phyloP scores from a whole-genome alignment of 1,140 invertebrate genomes.

The Aporrectodea caliginosa region DNA sequence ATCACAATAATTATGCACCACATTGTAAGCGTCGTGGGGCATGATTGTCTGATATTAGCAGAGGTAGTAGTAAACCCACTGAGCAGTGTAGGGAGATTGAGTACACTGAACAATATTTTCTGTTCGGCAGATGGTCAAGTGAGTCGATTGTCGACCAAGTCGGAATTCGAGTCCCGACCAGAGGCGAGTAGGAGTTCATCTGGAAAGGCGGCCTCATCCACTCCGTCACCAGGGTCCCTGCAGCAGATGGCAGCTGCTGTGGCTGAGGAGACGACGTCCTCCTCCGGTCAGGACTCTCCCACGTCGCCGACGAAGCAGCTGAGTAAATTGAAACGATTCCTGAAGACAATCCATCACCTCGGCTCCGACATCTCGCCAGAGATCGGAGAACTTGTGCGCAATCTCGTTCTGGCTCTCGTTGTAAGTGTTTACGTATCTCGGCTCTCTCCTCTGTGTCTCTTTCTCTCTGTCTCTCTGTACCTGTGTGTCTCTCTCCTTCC shows the following conservation, averaged over 20 bases:
- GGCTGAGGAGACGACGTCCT: background rate
- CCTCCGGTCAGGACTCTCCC: background rate
- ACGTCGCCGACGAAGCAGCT: conserved; percentile 38
- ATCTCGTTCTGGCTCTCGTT: conserved; percentile 72
- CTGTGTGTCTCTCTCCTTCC: background rate
- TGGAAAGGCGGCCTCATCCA: too few species aligned
- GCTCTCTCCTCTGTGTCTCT: background rate
- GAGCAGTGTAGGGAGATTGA: too few species aligned
- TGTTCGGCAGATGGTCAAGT: too few species aligned
- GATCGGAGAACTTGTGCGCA: conserved; percentile 73
- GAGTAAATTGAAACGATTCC: conserved; percentile 72
- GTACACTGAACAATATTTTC: too few species aligned
- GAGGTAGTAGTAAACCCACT: too few species aligned
- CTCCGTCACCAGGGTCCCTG: background rate
- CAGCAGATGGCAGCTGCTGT: background rate
- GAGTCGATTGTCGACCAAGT: too few species aligned
- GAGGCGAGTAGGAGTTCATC: too few species aligned
- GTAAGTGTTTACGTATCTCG: conserved; percentile 58
- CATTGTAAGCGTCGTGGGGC: too few species aligned
- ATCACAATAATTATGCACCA: too few species aligned
- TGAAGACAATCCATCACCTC: conserved; percentile 80
- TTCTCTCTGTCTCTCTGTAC: background rate
- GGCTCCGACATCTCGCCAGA: conserved; percentile 75
- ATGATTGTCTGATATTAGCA: too few species aligned
- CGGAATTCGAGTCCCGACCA: too few species aligned